phyloP scores from a whole-genome alignment of 37 sponge, comb jelly and placozoan genomes.

The Halichondria panicea region DNA sequence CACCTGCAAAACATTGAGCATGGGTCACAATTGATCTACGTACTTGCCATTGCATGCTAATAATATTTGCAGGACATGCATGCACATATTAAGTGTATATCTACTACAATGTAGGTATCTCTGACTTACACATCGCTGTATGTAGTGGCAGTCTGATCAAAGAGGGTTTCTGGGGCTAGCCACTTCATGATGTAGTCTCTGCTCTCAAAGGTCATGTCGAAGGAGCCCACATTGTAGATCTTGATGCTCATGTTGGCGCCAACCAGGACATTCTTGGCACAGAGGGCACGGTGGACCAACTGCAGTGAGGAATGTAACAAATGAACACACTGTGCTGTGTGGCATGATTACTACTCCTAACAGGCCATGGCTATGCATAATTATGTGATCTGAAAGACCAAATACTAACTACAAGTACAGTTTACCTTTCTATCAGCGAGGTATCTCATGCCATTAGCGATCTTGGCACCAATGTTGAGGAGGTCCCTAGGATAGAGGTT shows the following conservation, averaged over 20 bases:
- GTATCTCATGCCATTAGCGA: conserved; percentile 70
- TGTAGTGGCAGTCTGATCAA: conserved; percentile 39
- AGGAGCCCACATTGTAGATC: conserved; percentile 59
- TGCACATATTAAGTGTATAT: not conserved
- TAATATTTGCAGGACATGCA: too few relatives aligned
- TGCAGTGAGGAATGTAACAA: too few relatives aligned
- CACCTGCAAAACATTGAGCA: too few relatives aligned
- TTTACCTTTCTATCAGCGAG: conserved; percentile 70
- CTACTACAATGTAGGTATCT: not conserved
- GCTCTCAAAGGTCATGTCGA: conserved; percentile 22
- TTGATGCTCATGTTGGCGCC: conserved; percentile 69
- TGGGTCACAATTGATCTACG: too few relatives aligned
- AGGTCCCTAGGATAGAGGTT: conserved; percentile 61
- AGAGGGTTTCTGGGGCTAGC: conserved; percentile 66
- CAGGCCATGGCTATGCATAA: not conserved
- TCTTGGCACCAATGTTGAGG: conserved; percentile 58
- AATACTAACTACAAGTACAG: not conserved
- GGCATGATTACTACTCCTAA: too few relatives aligned
- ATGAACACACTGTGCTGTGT: too few relatives aligned
- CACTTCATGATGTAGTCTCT: conserved; percentile 42
- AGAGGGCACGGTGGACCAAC: conserved; percentile 69
- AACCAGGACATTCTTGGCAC: conserved; percentile 73
- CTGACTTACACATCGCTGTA: conserved; percentile 74
- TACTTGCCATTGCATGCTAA: too few relatives aligned
- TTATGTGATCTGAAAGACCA: too few relatives aligned